Evolutionary conservation across 2,888 invertebrate genomes (phyloP).

Genomic region (Aphelenchoides bicaudatus): DNA sequence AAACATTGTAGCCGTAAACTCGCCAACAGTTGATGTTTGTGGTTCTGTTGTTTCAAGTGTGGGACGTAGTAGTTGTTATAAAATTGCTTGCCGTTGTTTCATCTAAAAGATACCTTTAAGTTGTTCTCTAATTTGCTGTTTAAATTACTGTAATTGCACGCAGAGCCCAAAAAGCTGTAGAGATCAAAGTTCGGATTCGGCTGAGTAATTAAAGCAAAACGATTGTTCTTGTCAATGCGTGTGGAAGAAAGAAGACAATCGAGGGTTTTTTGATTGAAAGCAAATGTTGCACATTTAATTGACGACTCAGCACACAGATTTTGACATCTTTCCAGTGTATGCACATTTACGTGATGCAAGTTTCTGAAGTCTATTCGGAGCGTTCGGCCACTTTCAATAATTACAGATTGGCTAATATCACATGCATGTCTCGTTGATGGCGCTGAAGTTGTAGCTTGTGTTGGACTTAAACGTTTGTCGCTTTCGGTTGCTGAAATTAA

Average conservation of each 20-base stretch:
- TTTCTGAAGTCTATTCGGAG: slow-evolving; percentile 35
- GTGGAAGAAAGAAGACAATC: slow-evolving; percentile 35
- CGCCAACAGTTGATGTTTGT: slow-evolving; percentile 12
- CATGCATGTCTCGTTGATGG: slow-evolving; percentile 18
- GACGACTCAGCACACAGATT: slow-evolving; percentile 24
- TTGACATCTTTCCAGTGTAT: slow-evolving; percentile 28
- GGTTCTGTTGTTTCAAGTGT: slow-evolving; percentile 4
- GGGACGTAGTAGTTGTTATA: slow-evolving; percentile 3
- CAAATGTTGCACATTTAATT: slow-evolving; percentile 34
- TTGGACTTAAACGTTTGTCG: slow-evolving; percentile 3
- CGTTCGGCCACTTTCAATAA: slow-evolving; percentile 33
- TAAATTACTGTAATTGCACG: slow-evolving; percentile 4
- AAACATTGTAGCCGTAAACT: slow-evolving; percentile 27
- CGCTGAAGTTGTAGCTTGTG: background rate
- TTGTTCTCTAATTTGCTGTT: background rate
- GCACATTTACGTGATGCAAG: slow-evolving; percentile 38
- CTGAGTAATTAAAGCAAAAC: slow-evolving; percentile 27
- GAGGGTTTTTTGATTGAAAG: slow-evolving; percentile 23
- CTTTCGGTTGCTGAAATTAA: background rate
- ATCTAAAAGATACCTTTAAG: background rate
- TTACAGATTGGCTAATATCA: slow-evolving; percentile 19
- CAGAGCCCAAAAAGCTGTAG: slow-evolving; percentile 30
- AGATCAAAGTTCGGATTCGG: slow-evolving; percentile 30
- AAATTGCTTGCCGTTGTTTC: background rate
- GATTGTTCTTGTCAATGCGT: slow-evolving; percentile 19